Conservation (phyloP, 2,113 vertebrate species). For the Tachycineta bicolor region DNA sequence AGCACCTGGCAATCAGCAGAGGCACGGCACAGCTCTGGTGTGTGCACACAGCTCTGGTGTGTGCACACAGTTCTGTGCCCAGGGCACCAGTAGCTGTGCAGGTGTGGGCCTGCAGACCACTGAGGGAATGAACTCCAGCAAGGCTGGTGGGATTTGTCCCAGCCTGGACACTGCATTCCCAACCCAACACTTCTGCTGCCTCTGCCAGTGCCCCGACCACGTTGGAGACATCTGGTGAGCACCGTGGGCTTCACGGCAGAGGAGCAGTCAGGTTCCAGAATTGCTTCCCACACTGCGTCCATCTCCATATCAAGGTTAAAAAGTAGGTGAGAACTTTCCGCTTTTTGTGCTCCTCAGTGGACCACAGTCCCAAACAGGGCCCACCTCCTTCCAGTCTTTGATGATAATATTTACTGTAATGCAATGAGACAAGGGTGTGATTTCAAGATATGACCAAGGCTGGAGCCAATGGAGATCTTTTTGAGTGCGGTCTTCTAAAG, state of each 20-base stretch:
- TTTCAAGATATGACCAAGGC: background rate
- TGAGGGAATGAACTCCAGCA: background rate
- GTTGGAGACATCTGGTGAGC: background rate
- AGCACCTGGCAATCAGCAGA: background rate
- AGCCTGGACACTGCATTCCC: background rate
- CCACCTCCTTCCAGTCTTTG: background rate
- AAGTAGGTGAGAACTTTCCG: rapidly evolving
- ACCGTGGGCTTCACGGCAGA: background rate
- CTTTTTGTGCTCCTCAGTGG: background rate
- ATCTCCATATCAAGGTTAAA: background rate
- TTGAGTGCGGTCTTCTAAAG: background rate
- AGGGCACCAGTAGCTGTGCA: background rate
- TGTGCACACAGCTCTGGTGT: background rate
- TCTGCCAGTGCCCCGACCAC: rapidly evolving
- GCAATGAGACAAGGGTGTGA: background rate
- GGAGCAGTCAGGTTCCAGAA: background rate
- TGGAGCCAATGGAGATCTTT: background rate
- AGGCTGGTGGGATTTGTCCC: background rate
- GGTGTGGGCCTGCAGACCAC: background rate
- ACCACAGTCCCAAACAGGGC: background rate
- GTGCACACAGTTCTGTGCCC: background rate
- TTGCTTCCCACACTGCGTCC: background rate
- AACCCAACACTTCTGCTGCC: rapidly evolving
- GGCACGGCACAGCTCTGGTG: background rate
- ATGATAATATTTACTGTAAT: background rate